phyloP scores from a whole-genome alignment of 2,113 vertebrate species.

The Onychostruthus taczanowskii region DNA sequence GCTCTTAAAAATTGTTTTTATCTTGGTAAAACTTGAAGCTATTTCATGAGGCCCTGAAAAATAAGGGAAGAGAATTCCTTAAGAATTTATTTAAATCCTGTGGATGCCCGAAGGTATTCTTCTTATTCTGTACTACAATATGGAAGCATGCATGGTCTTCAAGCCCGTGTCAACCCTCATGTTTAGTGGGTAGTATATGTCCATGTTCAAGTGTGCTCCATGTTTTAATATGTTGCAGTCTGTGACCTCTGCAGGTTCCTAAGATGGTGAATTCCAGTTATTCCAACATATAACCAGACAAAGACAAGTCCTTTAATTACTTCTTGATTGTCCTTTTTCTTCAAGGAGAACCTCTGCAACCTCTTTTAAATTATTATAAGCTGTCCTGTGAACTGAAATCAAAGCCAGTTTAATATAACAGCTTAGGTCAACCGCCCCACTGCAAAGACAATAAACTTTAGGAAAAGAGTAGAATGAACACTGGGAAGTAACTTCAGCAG shows the following conservation, averaged over 20 bases:
- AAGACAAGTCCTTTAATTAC: neutral
- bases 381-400: neutral
- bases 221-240: neutral
- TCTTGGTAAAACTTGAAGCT: neutral
- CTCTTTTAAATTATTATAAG: neutral
- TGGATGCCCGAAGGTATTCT: neutral
- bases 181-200: neutral
- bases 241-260: neutral
- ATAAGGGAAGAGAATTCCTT: neutral
- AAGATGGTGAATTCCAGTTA: neutral
- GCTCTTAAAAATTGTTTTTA: neutral
- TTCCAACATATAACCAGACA: neutral
- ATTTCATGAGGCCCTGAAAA: neutral
- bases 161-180: neutral
- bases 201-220: neutral
- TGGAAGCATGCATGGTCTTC: rapidly evolving
- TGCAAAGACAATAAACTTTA: neutral
- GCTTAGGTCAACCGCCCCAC: neutral
- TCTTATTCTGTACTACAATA: neutral
- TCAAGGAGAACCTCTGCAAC: neutral
- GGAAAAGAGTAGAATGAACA: neutral
- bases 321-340: neutral
- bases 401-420: neutral
- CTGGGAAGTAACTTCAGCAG: neutral
- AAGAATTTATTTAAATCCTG: neutral